Conservation (phyloP, 2,888 invertebrate genomes). For the Antitype chi region DNA sequence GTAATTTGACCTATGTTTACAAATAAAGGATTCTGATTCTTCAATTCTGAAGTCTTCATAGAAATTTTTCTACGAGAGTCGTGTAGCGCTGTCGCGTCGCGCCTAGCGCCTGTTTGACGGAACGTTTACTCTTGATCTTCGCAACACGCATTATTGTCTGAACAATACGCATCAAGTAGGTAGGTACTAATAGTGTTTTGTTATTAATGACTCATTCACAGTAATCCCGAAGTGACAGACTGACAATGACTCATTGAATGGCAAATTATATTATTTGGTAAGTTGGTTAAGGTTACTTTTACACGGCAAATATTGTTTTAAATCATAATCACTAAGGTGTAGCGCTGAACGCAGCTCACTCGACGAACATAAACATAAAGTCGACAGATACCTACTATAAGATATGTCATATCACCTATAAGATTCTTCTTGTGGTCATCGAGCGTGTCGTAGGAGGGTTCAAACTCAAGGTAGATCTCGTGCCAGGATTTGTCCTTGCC, state of each 20-base stretch:
- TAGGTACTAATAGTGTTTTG: neutral
- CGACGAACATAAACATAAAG: too few species aligned
- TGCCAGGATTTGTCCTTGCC: conserved; percentile 69
- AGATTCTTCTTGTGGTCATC: conserved; percentile 65
- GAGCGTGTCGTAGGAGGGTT: conserved; percentile 69
- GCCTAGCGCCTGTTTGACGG: too few species aligned
- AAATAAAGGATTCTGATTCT: too few species aligned
- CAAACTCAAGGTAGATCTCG: conserved; percentile 70
- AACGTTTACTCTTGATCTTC: conserved; percentile 1
- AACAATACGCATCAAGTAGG: neutral
- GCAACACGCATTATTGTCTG: neutral
- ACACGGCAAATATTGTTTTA: neutral
- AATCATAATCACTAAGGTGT: neutral
- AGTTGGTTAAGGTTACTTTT: neutral
- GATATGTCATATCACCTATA: conserved; percentile 62
- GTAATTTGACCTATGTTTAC: too few species aligned
- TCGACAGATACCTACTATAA: neutral
- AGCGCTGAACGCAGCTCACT: neutral
- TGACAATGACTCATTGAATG: neutral
- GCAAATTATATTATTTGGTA: neutral
- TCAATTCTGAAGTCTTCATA: too few species aligned
- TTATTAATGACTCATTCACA: neutral
- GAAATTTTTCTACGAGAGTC: too few species aligned
- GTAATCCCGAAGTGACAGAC: conserved; percentile 2
- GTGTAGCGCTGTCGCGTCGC: too few species aligned